Percentiles rank a stretch among this genome's conserved stretches.
phyloP scores from a whole-genome alignment of 2,113 vertebrate species.

The Pterocles burchelli region DNA sequence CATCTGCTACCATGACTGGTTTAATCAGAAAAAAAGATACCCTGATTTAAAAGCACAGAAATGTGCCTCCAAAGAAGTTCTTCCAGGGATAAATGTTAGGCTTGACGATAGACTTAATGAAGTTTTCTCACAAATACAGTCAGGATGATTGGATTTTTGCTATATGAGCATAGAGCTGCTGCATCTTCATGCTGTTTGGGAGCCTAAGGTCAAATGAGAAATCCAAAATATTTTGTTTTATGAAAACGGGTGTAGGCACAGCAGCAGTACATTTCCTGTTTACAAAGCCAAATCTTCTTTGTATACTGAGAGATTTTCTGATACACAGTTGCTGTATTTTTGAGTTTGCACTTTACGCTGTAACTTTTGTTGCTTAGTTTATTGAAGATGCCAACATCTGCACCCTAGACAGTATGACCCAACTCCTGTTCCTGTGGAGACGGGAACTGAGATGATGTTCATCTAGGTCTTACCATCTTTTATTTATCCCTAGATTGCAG shows the following conservation, averaged over 20 bases:
- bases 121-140: not conserved
- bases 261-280: slow-evolving; percentile 51
- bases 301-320: not conserved
- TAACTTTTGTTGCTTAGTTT: not conserved
- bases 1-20: not conserved
- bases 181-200: not conserved
- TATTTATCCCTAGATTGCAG: not conserved
- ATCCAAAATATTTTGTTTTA: slow-evolving; percentile 26
- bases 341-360: not conserved
- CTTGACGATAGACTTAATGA: not conserved
- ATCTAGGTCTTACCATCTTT: not conserved
- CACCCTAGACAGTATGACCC: not conserved
- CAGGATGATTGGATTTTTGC: not conserved
- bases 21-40: not conserved
- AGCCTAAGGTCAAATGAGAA: slow-evolving; percentile 32
- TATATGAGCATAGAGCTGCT: not conserved
- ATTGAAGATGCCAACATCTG: not conserved
- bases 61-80: not conserved
- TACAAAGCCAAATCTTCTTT: slow-evolving; percentile 18
- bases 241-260: slow-evolving; percentile 4
- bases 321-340: not conserved
- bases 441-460: not conserved
- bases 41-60: not conserved
- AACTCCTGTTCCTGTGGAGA: not conserved
- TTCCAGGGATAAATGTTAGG: not conserved